Evolutionary conservation across 2,797 vertebrate species (phyloP).

Genomic region (Galaxias olidus): DNA sequence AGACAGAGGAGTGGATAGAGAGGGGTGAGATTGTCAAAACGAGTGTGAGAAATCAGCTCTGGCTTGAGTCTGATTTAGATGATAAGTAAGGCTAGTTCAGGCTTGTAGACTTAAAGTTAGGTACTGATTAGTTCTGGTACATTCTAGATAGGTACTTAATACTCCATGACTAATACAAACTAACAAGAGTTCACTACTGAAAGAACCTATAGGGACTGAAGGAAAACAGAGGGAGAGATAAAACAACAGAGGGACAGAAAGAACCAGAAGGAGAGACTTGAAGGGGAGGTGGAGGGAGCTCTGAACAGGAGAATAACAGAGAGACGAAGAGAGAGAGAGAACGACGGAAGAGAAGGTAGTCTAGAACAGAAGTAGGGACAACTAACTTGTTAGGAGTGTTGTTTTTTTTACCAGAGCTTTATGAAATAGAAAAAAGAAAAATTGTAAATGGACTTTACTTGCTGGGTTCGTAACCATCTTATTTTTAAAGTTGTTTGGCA

Average conservation of each 20-base stretch:
- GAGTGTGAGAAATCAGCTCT: background rate
- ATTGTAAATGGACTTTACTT: constrained; percentile 24
- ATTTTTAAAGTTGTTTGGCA: background rate
- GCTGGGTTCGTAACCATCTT: constrained; percentile 14
- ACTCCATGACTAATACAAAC: constrained; percentile 18
- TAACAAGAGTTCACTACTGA: constrained; percentile 57
- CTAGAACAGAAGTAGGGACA: constrained; percentile 56
- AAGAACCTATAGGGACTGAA: constrained; percentile 31
- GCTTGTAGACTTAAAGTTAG: background rate
- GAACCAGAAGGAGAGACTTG: constrained; percentile 29
- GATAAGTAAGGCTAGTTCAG: background rate
- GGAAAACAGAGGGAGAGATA: constrained; percentile 32
- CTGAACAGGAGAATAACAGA: constrained; percentile 2
- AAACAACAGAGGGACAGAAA: constrained; percentile 36
- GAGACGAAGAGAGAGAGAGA: constrained; percentile 28
- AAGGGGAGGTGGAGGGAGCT: constrained; percentile 20
- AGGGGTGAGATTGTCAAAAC: background rate
- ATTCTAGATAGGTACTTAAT: constrained; percentile 43
- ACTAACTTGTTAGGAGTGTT: constrained; percentile 48
- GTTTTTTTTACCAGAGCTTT: background rate
- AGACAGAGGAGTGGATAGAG: background rate
- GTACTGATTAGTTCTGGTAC: constrained; percentile 17
- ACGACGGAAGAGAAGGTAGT: constrained; percentile 58
- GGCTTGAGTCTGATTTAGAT: background rate
- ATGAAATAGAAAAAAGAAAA: constrained; percentile 5